A percentile compares a stretch with the other conserved stretches of the same genome.
Evolutionary conservation across 2,797 vertebrate species (phyloP).

Genomic region (Pantherophis alleghaniensis): DNA sequence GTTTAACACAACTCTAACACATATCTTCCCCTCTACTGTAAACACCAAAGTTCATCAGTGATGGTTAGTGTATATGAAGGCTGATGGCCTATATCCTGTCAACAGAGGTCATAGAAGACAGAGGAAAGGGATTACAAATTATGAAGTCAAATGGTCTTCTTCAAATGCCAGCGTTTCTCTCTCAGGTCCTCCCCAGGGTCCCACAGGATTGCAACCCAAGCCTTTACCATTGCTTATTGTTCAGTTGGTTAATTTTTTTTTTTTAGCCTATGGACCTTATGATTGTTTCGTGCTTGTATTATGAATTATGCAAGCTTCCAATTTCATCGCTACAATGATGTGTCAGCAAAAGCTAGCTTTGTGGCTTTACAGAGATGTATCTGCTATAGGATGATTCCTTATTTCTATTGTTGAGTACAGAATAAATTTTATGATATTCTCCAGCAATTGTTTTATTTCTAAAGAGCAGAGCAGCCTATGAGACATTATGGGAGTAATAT

Average conservation of each 20-base stretch:
- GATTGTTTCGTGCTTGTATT: conserved; percentile 4
- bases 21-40: background rate
- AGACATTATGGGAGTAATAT: background rate
- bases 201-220: background rate
- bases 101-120: background rate
- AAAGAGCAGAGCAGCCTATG: rapidly evolving
- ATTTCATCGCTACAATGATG: conserved; percentile 3
- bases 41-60: background rate
- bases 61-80: background rate
- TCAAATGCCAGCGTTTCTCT: background rate
- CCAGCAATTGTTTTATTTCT: background rate
- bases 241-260: background rate
- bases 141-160: background rate
- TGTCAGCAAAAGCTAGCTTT: background rate
- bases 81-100: background rate
- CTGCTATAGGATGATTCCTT: background rate
- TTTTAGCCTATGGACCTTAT: background rate
- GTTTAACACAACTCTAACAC: background rate
- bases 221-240: background rate
- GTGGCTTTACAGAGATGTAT: background rate
- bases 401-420: background rate
- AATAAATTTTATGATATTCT: conserved; percentile 1
- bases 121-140: background rate
- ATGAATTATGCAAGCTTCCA: conserved; percentile 23
- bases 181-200: background rate